Base-by-base conservation (phyloP, 2,888 invertebrate genomes). In the Cybosia mesomella region DNA sequence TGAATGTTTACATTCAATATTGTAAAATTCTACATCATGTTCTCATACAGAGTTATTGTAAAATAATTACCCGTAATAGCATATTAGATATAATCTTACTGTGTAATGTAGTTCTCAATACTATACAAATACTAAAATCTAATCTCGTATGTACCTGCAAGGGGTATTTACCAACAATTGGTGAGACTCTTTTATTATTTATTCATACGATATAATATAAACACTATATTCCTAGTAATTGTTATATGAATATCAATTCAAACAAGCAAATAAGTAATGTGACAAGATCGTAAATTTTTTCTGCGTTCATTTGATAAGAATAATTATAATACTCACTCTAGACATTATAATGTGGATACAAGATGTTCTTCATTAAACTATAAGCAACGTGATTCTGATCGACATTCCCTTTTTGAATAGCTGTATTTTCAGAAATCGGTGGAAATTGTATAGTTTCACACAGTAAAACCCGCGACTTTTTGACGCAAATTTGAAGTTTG, bases 271-370 rank as follows among this genome's bases (percentile, higher is more conserved):
- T 49, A 49, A 49, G n/a, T 49, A 49, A 49, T 49, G 49, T 49
- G 49, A 49, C 49, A 49, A 49, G 49, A 55, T 7, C 24, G 55
- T 55, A 13, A 22, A 22, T 55, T 28, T 55, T 55, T 22, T 28
- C n/a, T 28, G 49, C 28, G 28, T 18, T 43, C 18, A n/a, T 24
- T 49, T 61, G 24, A 49, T 24, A 28, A 15, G 1, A 53, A 53
- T 43, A 15, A 28, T n/a, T n/a, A n/a, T n/a, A n/a, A 18, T 54
- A 63, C 63, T 63, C 22, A 63, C 63, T 54, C 32, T 54, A 24
- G 32, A 36, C 63, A 63, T 63, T 22, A 34, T 63, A 18, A 15
- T 21, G 32, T 34, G 36, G 32, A 54, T 36, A 34, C 11, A 15
- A 1, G 21, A 34, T 36, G 11, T 32, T 13, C 13, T 49, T n/a